Percentiles rank a stretch among this genome's conserved stretches.
phyloP scores from a whole-genome alignment of 2,888 invertebrate species.

The Trichopria drosophilae region DNA sequence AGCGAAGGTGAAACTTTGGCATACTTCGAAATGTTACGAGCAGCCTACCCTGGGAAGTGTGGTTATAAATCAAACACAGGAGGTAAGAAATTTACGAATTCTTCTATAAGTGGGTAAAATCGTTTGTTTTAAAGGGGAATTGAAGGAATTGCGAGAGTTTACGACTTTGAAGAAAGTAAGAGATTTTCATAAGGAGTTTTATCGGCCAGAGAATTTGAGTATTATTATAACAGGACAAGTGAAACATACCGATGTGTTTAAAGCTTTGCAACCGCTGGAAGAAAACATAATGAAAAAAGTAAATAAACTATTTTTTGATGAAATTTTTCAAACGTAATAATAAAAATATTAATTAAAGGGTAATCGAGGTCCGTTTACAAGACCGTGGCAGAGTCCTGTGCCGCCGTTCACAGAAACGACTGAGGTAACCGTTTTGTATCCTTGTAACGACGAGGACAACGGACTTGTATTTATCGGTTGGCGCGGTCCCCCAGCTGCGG shows the following conservation, averaged over 20 bases:
- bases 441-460: constrained; percentile 82
- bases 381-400: constrained; percentile 77
- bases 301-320: constrained; percentile 31
- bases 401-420: constrained; percentile 66
- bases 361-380: constrained; percentile 63
- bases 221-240: constrained; percentile 83
- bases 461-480: constrained; percentile 79
- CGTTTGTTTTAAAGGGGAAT: constrained; percentile 56
- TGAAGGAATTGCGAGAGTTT: constrained; percentile 80
- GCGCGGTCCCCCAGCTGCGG: constrained; percentile 73
- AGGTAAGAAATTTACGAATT: constrained; percentile 58
- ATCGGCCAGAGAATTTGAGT: constrained; percentile 85
- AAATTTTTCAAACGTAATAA: neutral
- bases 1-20: constrained; percentile 77
- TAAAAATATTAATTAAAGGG: constrained; percentile 53
- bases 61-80: constrained; percentile 87
- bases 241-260: constrained; percentile 73
- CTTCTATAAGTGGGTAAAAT: neutral
- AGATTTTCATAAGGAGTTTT: constrained; percentile 82
- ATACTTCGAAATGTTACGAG: constrained; percentile 67
- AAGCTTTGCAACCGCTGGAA: constrained; percentile 72
- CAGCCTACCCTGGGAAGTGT: constrained; percentile 78
- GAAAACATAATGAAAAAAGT: constrained; percentile 74
- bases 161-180: constrained; percentile 81
- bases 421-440: constrained; percentile 68